These are phyloP conservation scores for Cerceris ruficornis DNA, from an alignment of 2,888 invertebrate species.

Conservation along the genomic window DNA sequence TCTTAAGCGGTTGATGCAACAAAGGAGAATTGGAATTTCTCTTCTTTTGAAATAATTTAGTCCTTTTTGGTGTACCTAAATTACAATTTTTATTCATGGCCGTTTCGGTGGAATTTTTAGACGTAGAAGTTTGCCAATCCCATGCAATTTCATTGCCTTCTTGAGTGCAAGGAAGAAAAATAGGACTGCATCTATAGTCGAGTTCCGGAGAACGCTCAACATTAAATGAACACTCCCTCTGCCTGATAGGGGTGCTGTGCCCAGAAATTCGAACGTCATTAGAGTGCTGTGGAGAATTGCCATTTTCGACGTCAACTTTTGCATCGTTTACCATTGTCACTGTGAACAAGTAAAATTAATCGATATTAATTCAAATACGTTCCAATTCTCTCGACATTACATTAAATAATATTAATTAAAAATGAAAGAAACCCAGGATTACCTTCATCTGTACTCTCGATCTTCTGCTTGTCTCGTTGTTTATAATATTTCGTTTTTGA, in stretches of 20 bases:
- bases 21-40: conserved; percentile 72
- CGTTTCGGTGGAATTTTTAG: conserved; percentile 35
- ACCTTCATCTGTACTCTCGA: conserved; percentile 26
- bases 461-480: not conserved
- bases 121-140: conserved; percentile 82
- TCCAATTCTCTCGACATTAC: not conserved
- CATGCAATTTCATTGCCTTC: conserved; percentile 82
- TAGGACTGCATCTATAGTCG: conserved; percentile 69
- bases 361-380: not conserved
- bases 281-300: conserved; percentile 12
- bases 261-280: conserved; percentile 14
- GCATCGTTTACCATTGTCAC: not conserved
- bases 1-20: conserved; percentile 68
- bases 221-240: conserved; percentile 11
- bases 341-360: conserved; percentile 11
- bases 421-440: conserved; percentile 6
- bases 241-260: conserved; percentile 65
- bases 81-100: conserved; percentile 2
- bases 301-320: conserved; percentile 23
- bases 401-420: too few species aligned
- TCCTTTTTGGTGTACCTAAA: conserved; percentile 67
- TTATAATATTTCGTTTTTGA: conserved; percentile 1
- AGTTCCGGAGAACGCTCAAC: conserved; percentile 56
- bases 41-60: conserved; percentile 64
- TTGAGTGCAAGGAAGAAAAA: conserved; percentile 78